Evolutionary conservation across 2,797 vertebrate genomes (phyloP), one percentile per base, ranked within the genome.

Genomic region (Squalus acanthias): DNA sequence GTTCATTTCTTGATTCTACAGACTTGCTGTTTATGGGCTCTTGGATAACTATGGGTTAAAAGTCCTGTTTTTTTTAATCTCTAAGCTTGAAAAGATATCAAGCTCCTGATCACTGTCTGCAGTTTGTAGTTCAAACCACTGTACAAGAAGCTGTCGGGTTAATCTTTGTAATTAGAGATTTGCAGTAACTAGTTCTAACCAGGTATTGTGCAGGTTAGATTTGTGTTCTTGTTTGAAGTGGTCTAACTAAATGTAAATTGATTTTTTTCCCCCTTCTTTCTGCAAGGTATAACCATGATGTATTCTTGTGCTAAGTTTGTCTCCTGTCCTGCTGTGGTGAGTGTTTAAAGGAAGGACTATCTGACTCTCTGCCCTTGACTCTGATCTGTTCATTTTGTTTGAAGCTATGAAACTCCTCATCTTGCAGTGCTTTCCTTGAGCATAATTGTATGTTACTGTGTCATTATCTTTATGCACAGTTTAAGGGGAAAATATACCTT

Each of bases 301-400:
- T 98, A 98, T 46, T 97, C 98, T 96, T 98, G 98, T 97, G 97
- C 98, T 96, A 98, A 98, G 97, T 98, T 98, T 96, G 97, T 98
- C 97, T 98, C 97, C 91, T 98, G 97, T 96, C 97, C 98, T 76
- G 97, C 98, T 97, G 97, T 98, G 98, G 98, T 98, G 98, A 0
- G 98, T 50, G 20, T 96, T 96, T 20, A 9, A 53, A 33, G 8
- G 29, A 91, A 26, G 22, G 53, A 65, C 63, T 91, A 17, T 63
- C 7, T 88, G 10, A 85, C 29, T 76, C 70, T 53, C 22, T 72
- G 70, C 39, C 70, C 24, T 22, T 93, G 1, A 10, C 17, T 69
- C 20, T 93, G 63, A 20, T 22, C 50, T 53, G 29, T 60, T 95
- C 24, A 10, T 95, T 72, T 15, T 57, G 26, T 72, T 72, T 74